phyloP scores from a whole-genome alignment of 1,140 invertebrate genomes.

The Metaphire vulgaris region DNA sequence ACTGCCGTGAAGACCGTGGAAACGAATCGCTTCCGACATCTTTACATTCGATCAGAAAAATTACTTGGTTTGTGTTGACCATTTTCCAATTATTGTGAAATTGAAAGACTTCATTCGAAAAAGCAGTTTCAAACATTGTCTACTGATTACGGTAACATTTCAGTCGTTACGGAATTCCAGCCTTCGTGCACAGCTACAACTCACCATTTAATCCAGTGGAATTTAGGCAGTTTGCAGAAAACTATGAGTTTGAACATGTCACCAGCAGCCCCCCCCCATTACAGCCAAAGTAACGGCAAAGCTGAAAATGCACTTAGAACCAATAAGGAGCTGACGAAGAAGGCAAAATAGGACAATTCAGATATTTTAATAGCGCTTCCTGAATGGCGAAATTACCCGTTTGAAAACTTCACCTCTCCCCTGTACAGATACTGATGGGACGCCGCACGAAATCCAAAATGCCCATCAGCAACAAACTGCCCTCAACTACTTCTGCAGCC shows the following conservation, averaged over 20 bases:
- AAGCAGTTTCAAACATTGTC: not conserved
- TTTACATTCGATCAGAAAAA: slow-evolving; percentile 3
- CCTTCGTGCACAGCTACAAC: slow-evolving; percentile 4
- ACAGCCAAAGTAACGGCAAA: slow-evolving; percentile 8
- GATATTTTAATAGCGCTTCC: slow-evolving; percentile 29
- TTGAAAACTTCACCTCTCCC: not conserved
- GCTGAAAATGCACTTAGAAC: slow-evolving; percentile 11
- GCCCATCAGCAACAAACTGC: not conserved
- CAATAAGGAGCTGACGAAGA: not conserved
- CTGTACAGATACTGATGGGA: not conserved
- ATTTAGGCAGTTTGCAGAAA: slow-evolving; percentile 1
- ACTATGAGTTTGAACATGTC: not conserved
- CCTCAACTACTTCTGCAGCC: not conserved
- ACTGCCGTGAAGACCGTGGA: slow-evolving; percentile 9
- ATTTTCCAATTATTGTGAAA: slow-evolving; percentile 18
- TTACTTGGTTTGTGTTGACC: slow-evolving; percentile 21
- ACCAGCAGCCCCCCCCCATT: not conserved
- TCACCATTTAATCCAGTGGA: not conserved
- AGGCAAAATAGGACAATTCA: not conserved
- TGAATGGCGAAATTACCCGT: slow-evolving; percentile 28
- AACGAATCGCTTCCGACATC: slow-evolving; percentile 15
- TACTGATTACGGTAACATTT: not conserved
- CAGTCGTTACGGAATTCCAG: slow-evolving; percentile 22
- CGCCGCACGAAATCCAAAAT: not conserved
- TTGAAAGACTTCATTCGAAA: slow-evolving; percentile 9